Percentiles rank a stretch among this genome's conserved stretches.
phyloP scores from a whole-genome alignment of 30 jellyfish, hydroid and myxozoan genomes.

The Aurelia sp. region DNA sequence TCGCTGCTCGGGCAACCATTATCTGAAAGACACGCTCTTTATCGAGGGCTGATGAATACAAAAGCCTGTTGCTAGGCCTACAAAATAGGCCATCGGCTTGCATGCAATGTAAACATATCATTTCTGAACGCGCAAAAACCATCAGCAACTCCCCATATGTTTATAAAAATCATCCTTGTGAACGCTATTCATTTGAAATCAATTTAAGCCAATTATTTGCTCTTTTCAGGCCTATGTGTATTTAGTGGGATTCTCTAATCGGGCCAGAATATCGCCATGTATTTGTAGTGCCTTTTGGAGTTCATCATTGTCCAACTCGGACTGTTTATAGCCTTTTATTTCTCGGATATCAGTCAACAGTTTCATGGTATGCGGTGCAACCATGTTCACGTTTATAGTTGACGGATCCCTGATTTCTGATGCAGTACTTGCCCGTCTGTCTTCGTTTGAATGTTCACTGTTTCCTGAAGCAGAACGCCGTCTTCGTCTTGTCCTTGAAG shows the following conservation, averaged over 20 bases:
- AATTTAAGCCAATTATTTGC: constrained; percentile 26
- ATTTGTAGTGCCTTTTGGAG: constrained; percentile 77
- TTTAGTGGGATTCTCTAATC: constrained; percentile 91
- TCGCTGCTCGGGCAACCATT: too few species aligned
- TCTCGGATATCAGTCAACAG: constrained; percentile 93
- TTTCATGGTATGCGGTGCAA: constrained; percentile 87
- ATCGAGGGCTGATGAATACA: too few species aligned
- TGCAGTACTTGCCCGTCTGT: constrained; percentile 17
- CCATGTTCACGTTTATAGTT: constrained; percentile 79
- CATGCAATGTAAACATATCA: too few species aligned
- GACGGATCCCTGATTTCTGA: constrained; percentile 52
- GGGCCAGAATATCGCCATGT: constrained; percentile 95
- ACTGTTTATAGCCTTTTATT: constrained; percentile 74
- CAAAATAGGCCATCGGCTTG: neutral
- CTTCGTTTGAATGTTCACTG: constrained; percentile 46
- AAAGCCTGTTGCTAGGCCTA: constrained; percentile 4
- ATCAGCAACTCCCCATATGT: too few species aligned
- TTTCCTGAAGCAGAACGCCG: constrained; percentile 35
- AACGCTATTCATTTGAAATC: constrained; percentile 15
- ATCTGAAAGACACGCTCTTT: too few species aligned
- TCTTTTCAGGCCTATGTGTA: constrained; percentile 38
- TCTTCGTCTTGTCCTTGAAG: constrained; percentile 33
- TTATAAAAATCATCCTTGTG: constrained; percentile 10
- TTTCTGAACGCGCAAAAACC: too few species aligned
- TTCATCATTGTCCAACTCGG: constrained; percentile 83